These are phyloP conservation scores for Trachops cirrhosus DNA, from an alignment of 2,797 vertebrate genomes.

Conservation along the genomic window DNA sequence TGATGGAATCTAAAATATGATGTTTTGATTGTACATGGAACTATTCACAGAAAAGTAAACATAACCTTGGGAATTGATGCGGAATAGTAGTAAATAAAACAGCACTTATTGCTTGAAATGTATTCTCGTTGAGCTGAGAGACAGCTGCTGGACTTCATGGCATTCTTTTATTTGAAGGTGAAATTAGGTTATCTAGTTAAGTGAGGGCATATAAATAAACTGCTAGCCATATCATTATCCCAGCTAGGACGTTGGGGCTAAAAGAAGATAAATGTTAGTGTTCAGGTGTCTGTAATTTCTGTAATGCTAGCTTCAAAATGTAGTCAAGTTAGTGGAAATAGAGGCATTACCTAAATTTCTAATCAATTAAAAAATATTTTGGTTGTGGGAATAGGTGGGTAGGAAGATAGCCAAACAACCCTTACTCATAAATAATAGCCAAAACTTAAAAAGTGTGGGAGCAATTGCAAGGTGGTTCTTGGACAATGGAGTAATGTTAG, in stretches of 20 bases:
- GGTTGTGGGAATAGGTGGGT: background rate
- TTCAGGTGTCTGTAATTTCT: slow-evolving; percentile 6
- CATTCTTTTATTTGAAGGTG: background rate
- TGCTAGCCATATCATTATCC: background rate
- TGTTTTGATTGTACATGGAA: background rate
- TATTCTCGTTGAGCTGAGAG: background rate
- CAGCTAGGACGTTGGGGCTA: background rate
- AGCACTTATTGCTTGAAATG: background rate
- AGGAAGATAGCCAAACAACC: background rate
- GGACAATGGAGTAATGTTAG: background rate
- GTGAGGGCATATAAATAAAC: slow-evolving; percentile 1
- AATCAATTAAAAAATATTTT: slow-evolving; percentile 10
- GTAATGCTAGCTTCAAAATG: slow-evolving; percentile 27
- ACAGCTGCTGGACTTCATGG: background rate
- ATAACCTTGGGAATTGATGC: background rate
- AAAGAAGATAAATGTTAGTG: background rate
- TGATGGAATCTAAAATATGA: background rate
- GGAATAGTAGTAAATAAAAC: background rate
- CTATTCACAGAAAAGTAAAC: background rate
- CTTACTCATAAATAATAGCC: background rate
- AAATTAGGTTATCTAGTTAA: slow-evolving; percentile 46
- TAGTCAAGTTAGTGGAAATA: slow-evolving; percentile 12
- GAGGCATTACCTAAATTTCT: slow-evolving; percentile 30
- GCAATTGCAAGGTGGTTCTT: slow-evolving; percentile 28
- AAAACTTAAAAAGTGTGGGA: background rate